phyloP scores from a whole-genome alignment of 2,797 vertebrate genomes.

The Takifugu ocellatus region DNA sequence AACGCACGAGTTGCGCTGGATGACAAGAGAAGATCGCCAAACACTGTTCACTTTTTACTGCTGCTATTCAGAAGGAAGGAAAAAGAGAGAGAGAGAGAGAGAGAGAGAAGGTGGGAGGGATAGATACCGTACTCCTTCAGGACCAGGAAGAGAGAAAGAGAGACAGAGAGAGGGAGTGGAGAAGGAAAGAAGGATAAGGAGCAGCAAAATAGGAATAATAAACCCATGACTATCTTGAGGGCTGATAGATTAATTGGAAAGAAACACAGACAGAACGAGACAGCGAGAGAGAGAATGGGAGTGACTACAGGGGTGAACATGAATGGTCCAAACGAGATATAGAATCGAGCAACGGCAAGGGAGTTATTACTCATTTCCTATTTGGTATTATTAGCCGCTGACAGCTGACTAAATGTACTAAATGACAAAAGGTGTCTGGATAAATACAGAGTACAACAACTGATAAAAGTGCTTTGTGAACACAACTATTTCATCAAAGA shows the following conservation, averaged over 20 bases:
- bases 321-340: constrained; percentile 1
- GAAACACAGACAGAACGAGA: no score
- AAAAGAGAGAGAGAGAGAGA: constrained; percentile 12
- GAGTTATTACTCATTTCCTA: constrained; percentile 41
- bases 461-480: background rate
- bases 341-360: constrained; percentile 24
- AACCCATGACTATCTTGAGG: no score
- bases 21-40: constrained; percentile 28
- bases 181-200: no score
- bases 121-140: constrained; percentile 1
- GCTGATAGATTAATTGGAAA: no score
- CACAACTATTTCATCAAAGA: background rate
- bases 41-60: constrained; percentile 58
- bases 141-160: background rate
- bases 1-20: constrained; percentile 47
- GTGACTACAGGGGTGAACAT: constrained; percentile 4
- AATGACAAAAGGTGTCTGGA: background rate
- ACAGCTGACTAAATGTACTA: background rate
- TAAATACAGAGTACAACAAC: constrained; percentile 8
- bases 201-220: no score
- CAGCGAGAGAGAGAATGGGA: background rate
- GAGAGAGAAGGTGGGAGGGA: constrained; percentile 3
- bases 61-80: constrained; percentile 29
- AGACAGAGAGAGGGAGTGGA: background rate
- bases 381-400: constrained; percentile 7